Evolutionary conservation across 1,140 invertebrate genomes (phyloP), one percentile per base, ranked within the genome.

Genomic region (Pseudomyrmex concolor): DNA sequence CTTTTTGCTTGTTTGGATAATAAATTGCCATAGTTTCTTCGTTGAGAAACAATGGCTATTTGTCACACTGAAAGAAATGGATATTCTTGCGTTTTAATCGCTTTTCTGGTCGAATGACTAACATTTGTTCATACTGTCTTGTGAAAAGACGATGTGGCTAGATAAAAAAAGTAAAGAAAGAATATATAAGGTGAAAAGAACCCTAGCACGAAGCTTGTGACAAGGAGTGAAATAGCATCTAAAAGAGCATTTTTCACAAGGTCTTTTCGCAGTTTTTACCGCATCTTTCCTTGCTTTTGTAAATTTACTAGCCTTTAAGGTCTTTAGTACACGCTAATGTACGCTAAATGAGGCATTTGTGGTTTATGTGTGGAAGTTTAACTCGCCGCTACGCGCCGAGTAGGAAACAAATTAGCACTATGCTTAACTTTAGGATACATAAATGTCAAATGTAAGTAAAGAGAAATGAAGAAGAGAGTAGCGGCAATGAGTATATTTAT

Each of bases 61-160:
- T 64, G 59, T 76, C 48, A 12, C n/a, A 25, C 48, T 59, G 55
- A 71, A 71, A 60, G 54, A 80, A 57, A 59, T 71, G 0, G 19
- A 50, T 71, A 60, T 80, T 80, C 15, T 59, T 48, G 66, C 7
- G 22, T 12, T 70, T 80, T 80, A 71, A 80, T 70, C 43, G 64
- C 15, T 78, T 78, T 60, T 70, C 43, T 78, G 34, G 51, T 60
- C 34, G 54, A 25, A 70, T 71, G n/a, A 71, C 43, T 22, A 22
- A 59, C 51, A 48, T 80, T 77, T 59, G 48, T 80, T 25, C 15
- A 15, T 19, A 10, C 43, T 25, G 7, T 12, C 15, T 25, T 54
- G 19, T 12, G 12, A 19, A 71, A 71, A 70, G 15, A 50, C 13
- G 5, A 12, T 12, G 13, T 78, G 34, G 34, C 19, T 57, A 15